Conservation (phyloP, 1,140 invertebrate species). For the Archivesica marissinica region DNA sequence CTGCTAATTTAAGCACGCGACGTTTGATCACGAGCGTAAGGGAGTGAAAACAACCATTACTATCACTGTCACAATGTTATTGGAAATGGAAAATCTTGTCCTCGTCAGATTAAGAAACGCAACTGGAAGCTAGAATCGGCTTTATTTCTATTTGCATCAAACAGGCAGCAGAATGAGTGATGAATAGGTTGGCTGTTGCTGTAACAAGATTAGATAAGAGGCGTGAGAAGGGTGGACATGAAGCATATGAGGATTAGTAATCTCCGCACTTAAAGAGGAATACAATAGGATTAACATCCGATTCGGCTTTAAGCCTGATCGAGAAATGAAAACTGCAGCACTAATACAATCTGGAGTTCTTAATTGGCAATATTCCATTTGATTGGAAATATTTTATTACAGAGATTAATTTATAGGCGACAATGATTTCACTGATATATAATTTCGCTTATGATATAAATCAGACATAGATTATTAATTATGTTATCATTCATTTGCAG, state of each 20-base stretch:
- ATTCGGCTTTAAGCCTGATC: background rate
- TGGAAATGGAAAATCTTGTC: slow-evolving; percentile 55
- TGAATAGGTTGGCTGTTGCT: slow-evolving; percentile 22
- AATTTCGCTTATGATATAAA: too few species aligned
- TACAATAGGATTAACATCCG: slow-evolving; percentile 8
- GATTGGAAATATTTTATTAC: background rate
- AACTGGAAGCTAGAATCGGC: background rate
- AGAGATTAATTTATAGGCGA: background rate
- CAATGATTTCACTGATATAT: too few species aligned
- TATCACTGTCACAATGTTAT: slow-evolving; percentile 46
- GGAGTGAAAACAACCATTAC: slow-evolving; percentile 46
- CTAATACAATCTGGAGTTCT: background rate
- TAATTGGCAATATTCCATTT: background rate
- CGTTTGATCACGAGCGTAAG: slow-evolving; percentile 46
- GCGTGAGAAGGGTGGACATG: slow-evolving; percentile 30
- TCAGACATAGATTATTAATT: too few species aligned
- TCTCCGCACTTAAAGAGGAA: background rate
- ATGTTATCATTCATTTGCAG: too few species aligned
- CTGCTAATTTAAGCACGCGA: slow-evolving; percentile 64
- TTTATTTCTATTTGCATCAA: slow-evolving; percentile 27
- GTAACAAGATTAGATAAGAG: slow-evolving; percentile 58
- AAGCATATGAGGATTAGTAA: slow-evolving; percentile 10
- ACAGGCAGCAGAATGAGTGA: background rate
- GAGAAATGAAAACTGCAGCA: background rate
- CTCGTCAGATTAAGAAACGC: slow-evolving; percentile 18